phyloP scores from a whole-genome alignment of 2,888 invertebrate species.

The Monochamus alternatus region DNA sequence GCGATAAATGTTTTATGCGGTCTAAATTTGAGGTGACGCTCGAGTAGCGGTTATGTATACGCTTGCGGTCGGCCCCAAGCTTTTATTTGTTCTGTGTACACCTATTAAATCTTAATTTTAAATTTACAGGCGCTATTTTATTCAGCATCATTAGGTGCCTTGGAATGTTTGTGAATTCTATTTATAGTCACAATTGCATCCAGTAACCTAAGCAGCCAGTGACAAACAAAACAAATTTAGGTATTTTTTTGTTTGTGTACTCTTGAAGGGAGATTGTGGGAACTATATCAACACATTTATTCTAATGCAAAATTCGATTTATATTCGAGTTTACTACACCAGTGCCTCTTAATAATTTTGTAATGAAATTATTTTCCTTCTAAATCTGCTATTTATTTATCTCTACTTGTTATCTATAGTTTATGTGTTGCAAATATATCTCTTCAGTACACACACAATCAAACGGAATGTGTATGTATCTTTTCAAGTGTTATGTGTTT shows the following conservation, averaged over 20 bases:
- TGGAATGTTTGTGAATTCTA: slow-evolving; percentile 26
- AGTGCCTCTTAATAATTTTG: background rate
- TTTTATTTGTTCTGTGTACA: slow-evolving; percentile 19
- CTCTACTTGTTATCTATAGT: slow-evolving; percentile 12
- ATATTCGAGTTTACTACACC: slow-evolving; percentile 5
- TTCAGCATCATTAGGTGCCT: background rate
- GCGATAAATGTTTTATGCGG: background rate
- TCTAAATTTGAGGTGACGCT: slow-evolving; percentile 24
- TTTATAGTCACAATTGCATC: slow-evolving; percentile 38
- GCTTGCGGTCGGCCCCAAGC: slow-evolving; percentile 17
- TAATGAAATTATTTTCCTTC: slow-evolving; percentile 21
- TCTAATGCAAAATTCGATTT: slow-evolving; percentile 1
- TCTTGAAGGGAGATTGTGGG: slow-evolving; percentile 7
- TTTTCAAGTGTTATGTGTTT: too few relatives aligned
- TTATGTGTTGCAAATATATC: background rate
- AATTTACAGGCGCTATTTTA: slow-evolving; percentile 16
- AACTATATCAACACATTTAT: background rate
- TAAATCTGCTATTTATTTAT: slow-evolving; percentile 11
- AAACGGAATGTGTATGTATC: too few relatives aligned
- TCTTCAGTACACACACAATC: too few relatives aligned
- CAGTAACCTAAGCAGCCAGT: slow-evolving; percentile 34
- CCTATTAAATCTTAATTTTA: slow-evolving; percentile 13
- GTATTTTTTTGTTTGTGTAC: slow-evolving; percentile 29
- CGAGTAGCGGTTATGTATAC: slow-evolving; percentile 42
- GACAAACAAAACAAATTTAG: slow-evolving; percentile 37